Evolutionary conservation across 1,140 invertebrate species (phyloP), one percentile per base, ranked within the genome.

Genomic region (Antheraea pernyi): DNA sequence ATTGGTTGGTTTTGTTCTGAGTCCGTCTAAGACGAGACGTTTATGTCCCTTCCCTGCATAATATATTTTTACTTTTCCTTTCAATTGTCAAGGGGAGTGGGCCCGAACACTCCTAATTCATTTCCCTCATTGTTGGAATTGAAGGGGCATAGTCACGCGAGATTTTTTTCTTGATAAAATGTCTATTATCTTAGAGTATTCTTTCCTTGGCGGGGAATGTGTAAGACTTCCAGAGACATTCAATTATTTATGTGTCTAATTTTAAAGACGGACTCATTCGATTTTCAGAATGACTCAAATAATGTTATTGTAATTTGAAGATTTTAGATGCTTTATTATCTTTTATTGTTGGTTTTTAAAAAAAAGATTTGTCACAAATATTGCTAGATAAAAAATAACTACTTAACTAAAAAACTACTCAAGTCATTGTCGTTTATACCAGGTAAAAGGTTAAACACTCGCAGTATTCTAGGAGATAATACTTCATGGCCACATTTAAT

Each of bases 1-100:
- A 30, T 30, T 30, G 22, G 22, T 30, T 7, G 39, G 39, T 53
- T 53, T n/a, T 53, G 46, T 53, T 53, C 46, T 9, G 11, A 8
- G 39, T 42, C 11, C 39, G 39, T 53, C 11, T 16, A 16, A 9
- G 46, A 53, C 46, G 16, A 16, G 46, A 53, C 46, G 11, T 53
- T 53, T 16, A 16, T 53, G 46, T n/a, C 71, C 71, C 75, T 67
- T 62, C 68, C 71, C 67, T 69, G 76, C 78, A 79, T 81, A 79
- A 82, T 75, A 73, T 82, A 79, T 81, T 74, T 79, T 79, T 75
- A 79, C 65, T 76, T 74, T 68, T 62, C 67, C 68, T 72, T 70
- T 65, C 68, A 59, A 69, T 73, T 72, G 68, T 69, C 64, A 39
- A 42, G 13, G 53, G 13, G 59, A 65, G 67, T 65, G 63, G 42